These are phyloP conservation scores for Coptodon rendalli DNA, from an alignment of 2,113 vertebrate species.

Conservation along the genomic window DNA sequence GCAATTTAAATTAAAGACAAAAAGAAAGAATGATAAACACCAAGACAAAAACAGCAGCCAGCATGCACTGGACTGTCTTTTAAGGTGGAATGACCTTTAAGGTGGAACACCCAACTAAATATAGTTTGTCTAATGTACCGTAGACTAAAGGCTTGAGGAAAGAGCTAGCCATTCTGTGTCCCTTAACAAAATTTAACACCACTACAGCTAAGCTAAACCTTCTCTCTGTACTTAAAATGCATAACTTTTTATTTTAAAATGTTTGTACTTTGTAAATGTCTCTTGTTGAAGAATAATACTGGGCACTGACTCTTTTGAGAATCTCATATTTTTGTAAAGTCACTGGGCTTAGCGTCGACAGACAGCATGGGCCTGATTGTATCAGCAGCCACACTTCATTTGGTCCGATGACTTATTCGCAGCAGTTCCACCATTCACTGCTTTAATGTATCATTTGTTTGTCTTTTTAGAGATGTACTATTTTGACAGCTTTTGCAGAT, in stretches of 20 bases:
- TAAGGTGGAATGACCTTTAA: not conserved
- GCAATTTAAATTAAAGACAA: not conserved
- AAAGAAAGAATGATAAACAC: not conserved
- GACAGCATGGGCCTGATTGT: no score
- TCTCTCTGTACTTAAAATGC: not conserved
- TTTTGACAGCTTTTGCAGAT: not conserved
- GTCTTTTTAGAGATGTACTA: not conserved
- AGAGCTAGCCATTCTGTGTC: not conserved
- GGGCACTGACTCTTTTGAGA: not conserved
- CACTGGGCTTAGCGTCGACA: not conserved
- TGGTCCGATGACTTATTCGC: rapidly evolving
- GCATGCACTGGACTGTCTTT: not conserved
- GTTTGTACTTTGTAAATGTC: not conserved
- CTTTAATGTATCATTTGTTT: not conserved
- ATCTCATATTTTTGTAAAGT: not conserved
- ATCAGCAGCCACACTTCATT: no score
- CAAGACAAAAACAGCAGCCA: not conserved
- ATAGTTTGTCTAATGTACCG: not conserved
- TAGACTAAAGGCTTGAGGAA: not conserved
- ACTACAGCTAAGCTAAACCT: not conserved
- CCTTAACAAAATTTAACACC: not conserved
- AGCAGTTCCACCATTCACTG: not conserved
- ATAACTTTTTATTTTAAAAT: not conserved
- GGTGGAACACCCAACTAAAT: not conserved
- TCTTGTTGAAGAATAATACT: not conserved